phyloP scores from a whole-genome alignment of 2,888 invertebrate genomes.

The Drosophila niveifrons region DNA sequence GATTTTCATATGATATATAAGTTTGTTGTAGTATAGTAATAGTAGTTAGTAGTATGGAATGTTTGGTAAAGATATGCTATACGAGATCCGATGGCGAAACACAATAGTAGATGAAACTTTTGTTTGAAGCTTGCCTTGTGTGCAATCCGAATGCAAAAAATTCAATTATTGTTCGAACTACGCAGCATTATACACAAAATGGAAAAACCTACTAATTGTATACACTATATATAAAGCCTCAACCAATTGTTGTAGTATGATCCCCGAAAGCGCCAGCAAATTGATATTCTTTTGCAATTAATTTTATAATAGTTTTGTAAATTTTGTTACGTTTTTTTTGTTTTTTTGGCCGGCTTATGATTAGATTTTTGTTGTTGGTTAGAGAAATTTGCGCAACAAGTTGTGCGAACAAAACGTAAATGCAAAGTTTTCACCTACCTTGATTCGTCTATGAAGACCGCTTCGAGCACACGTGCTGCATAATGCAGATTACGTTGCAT shows the following conservation, averaged over 20 bases:
- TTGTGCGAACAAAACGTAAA: constrained; percentile 8
- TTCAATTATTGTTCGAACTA: constrained; percentile 46
- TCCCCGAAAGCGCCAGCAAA: constrained; percentile 59
- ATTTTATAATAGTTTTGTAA: too few species aligned
- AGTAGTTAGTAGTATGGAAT: constrained; percentile 22
- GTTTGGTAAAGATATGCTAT: constrained; percentile 11
- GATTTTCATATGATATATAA: constrained; percentile 26
- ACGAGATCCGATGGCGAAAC: constrained; percentile 27
- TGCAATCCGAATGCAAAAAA: constrained; percentile 59
- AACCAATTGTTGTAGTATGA: constrained; percentile 70
- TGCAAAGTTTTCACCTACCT: constrained; percentile 89
- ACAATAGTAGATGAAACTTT: constrained; percentile 34
- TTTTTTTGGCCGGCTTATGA: constrained; percentile 32
- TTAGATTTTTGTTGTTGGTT: constrained; percentile 43
- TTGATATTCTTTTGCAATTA: constrained; percentile 12
- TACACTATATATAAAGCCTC: constrained; percentile 56
- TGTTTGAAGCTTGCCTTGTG: constrained; percentile 65
- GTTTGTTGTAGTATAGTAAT: constrained; percentile 16
- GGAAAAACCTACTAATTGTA: constrained; percentile 49
- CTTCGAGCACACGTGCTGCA: constrained; percentile 96
- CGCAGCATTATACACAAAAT: constrained; percentile 43
- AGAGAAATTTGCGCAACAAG: constrained; percentile 29
- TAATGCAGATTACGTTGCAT: constrained; percentile 97
- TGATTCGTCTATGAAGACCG: constrained; percentile 96
- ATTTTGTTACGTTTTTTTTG: constrained; percentile 18